Evolutionary conservation across 2,888 invertebrate genomes (phyloP).

Genomic region (Malthinus flaveolus): DNA sequence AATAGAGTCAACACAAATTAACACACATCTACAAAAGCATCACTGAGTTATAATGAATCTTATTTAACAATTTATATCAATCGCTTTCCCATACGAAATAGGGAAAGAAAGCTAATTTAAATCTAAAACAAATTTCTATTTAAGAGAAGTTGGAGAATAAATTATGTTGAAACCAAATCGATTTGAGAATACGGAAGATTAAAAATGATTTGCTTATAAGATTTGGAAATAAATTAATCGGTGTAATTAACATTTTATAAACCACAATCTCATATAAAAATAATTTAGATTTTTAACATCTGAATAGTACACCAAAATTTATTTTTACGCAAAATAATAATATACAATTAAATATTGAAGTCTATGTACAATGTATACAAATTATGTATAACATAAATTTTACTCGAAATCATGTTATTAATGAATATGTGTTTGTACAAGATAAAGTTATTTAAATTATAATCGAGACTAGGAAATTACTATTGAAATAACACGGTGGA

Average conservation of each 20-base stretch:
- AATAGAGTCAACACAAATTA: not conserved
- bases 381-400: conserved; percentile 6
- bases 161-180: no score
- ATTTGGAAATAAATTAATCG: not conserved
- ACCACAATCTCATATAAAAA: conserved; percentile 1
- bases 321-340: conserved; percentile 1
- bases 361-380: conserved; percentile 4
- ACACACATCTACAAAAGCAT: conserved; percentile 7
- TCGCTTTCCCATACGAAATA: no score
- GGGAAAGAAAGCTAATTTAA: no score
- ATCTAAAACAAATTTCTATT: no score
- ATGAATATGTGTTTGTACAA: conserved; percentile 2
- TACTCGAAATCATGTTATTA: not conserved
- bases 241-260: not conserved
- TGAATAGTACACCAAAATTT: not conserved
- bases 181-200: no score
- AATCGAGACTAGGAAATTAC: conserved; percentile 2
- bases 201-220: no score
- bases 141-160: no score
- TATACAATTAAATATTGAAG: not conserved
- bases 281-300: not conserved
- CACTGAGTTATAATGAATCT: no score
- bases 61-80: no score
- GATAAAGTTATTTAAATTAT: conserved; percentile 5
- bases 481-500: not conserved